Conservation (phyloP, 2,797 vertebrate species). For the Chiroxiphia lanceolata region DNA sequence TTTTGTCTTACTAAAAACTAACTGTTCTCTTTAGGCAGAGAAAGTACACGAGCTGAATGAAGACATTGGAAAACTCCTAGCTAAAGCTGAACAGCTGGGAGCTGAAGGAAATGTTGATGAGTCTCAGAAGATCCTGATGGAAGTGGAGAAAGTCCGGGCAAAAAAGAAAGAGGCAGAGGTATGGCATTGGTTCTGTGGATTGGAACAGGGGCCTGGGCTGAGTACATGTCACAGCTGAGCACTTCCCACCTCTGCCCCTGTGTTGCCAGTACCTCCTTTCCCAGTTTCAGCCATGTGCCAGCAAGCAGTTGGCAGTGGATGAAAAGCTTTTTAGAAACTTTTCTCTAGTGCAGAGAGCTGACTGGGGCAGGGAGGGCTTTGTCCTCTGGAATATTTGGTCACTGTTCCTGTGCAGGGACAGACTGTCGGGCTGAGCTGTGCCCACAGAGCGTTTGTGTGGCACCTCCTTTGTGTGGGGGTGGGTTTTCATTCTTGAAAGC, state of each 20-base stretch:
- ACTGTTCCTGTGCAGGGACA: neutral
- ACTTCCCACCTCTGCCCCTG: neutral
- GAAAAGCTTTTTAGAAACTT: neutral
- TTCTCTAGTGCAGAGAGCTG: neutral
- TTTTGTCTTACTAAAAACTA: neutral
- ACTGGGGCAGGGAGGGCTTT: rapidly evolving
- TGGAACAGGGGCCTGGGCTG: neutral
- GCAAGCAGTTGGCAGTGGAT: neutral
- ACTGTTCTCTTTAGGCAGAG: constrained; percentile 83
- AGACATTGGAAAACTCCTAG: constrained; percentile 97
- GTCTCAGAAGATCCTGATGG: constrained; percentile 95
- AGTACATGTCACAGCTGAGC: neutral
- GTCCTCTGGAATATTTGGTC: neutral
- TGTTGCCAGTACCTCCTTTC: neutral
- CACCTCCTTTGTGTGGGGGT: neutral
- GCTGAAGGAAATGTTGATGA: constrained; percentile 98
- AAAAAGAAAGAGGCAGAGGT: constrained; percentile 99
- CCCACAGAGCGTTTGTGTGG: neutral
- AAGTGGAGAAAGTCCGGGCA: constrained; percentile 95
- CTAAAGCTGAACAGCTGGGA: constrained; percentile 96
- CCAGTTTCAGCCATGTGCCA: neutral
- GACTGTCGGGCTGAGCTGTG: neutral
- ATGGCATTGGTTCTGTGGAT: neutral
- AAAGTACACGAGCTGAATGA: constrained; percentile 98
- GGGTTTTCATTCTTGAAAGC: neutral